Conservation (phyloP, 2,113 vertebrate species). For the Actenoides lindsayi region DNA sequence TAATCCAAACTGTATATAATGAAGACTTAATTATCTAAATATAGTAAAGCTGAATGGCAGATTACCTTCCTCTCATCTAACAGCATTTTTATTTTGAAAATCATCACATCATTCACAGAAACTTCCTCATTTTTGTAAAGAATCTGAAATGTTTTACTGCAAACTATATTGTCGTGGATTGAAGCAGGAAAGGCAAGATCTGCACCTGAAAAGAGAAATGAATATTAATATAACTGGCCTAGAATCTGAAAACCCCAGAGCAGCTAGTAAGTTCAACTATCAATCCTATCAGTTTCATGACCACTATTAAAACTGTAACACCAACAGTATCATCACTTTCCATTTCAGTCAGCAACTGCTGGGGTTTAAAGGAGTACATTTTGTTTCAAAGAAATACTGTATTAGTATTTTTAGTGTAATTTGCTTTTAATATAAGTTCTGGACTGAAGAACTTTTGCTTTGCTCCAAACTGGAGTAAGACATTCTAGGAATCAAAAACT, state of each 20-base stretch:
- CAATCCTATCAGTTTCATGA: neutral
- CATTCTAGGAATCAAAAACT: neutral
- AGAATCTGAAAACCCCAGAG: neutral
- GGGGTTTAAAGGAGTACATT: neutral
- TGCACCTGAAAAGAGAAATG: slow-evolving; percentile 78
- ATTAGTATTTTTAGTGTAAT: neutral
- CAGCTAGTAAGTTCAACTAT: neutral
- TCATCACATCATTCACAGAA: slow-evolving; percentile 92
- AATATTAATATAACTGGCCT: neutral
- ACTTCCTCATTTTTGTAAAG: slow-evolving; percentile 99
- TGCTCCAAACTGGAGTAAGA: neutral
- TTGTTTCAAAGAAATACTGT: neutral
- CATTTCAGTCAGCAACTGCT: neutral
- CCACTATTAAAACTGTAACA: neutral
- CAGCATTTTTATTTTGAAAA: slow-evolving; percentile 98
- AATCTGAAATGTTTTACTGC: slow-evolving; percentile 99
- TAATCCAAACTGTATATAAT: neutral
- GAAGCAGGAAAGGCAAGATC: slow-evolving; percentile 94
- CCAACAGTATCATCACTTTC: neutral
- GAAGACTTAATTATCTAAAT: neutral
- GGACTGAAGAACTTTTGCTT: neutral
- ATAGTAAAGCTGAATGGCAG: neutral
- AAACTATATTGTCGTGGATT: slow-evolving; percentile 90
- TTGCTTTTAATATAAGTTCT: neutral
- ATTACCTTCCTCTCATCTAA: slow-evolving; percentile 96